Evolutionary conservation across 1,140 invertebrate genomes (phyloP).

Genomic region (Drosophila pachea): DNA sequence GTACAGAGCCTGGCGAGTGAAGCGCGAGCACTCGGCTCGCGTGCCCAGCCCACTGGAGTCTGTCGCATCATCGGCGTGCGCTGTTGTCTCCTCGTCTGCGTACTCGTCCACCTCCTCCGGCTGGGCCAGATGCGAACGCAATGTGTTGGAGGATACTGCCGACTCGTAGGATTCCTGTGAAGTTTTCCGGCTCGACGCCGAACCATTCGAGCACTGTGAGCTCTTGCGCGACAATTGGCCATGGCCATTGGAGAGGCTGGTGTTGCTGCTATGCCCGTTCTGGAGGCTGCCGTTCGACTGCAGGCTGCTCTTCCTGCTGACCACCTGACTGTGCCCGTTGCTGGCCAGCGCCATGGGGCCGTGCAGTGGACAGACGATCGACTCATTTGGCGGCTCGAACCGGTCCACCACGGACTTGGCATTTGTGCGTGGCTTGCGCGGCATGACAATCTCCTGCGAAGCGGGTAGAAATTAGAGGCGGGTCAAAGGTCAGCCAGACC

Average conservation of each 20-base stretch:
- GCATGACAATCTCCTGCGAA: slow-evolving; percentile 84
- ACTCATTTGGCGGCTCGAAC: slow-evolving; percentile 71
- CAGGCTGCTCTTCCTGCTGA: slow-evolving; percentile 60
- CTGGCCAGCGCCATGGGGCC: slow-evolving; percentile 44
- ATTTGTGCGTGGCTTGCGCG: slow-evolving; percentile 87
- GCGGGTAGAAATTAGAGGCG: background rate
- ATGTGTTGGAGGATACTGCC: slow-evolving; percentile 61
- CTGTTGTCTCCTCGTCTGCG: slow-evolving; percentile 41
- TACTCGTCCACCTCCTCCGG: slow-evolving; percentile 70
- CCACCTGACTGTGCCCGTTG: slow-evolving; percentile 63
- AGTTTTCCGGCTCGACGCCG: slow-evolving; percentile 43
- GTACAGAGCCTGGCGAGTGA: slow-evolving; percentile 91
- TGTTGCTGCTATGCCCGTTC: slow-evolving; percentile 51
- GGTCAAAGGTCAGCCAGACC: too few relatives aligned
- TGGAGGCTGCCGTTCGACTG: slow-evolving; percentile 63
- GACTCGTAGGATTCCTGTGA: slow-evolving; percentile 71
- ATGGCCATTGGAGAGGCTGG: slow-evolving; percentile 46
- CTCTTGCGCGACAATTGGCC: slow-evolving; percentile 67
- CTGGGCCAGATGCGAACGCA: slow-evolving; percentile 69
- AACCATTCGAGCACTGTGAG: slow-evolving; percentile 67
- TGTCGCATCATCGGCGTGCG: slow-evolving; percentile 28
- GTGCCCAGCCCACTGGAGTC: slow-evolving; percentile 38
- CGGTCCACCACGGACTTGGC: slow-evolving; percentile 84
- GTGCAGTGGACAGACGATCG: slow-evolving; percentile 71
- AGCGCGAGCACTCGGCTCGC: slow-evolving; percentile 81